Percentiles rank a stretch among this genome's conserved stretches.
Evolutionary conservation across 2,888 invertebrate genomes (phyloP).

Genomic region (Ditula angustiorana): DNA sequence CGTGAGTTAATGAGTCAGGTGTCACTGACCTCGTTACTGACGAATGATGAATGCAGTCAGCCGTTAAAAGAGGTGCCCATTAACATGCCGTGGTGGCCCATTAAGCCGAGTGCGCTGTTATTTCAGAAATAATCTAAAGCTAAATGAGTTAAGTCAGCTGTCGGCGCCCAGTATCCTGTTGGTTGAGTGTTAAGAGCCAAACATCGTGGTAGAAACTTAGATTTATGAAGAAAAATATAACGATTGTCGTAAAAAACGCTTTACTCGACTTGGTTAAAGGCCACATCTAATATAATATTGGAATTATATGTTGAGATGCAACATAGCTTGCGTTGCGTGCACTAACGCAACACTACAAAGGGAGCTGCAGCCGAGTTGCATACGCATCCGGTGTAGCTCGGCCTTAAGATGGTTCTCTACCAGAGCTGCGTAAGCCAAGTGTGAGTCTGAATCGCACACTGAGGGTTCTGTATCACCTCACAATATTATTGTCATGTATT

Average conservation of each 20-base stretch:
- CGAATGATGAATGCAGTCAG: slow-evolving; percentile 73
- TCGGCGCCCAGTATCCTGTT: slow-evolving; percentile 5
- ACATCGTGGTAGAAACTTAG: background rate
- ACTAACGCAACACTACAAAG: no score
- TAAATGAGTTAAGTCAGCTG: slow-evolving; percentile 36
- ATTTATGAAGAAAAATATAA: background rate
- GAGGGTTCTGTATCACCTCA: no score
- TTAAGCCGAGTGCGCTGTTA: slow-evolving; percentile 60
- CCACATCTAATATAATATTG: no score
- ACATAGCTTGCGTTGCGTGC: no score
- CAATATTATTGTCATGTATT: no score
- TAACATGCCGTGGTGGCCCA: slow-evolving; percentile 59
- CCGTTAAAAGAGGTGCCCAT: slow-evolving; percentile 74
- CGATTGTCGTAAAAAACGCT: background rate
- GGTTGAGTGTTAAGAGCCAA: no score
- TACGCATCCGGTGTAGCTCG: no score
- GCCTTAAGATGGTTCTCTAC: no score
- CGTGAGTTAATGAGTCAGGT: slow-evolving; percentile 44
- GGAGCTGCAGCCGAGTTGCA: no score
- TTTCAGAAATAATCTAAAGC: slow-evolving; percentile 59
- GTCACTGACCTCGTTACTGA: slow-evolving; percentile 76
- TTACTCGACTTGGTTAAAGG: background rate
- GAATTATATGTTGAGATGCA: no score
- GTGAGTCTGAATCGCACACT: no score
- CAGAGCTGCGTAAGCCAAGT: no score